A percentile compares a stretch with the other conserved stretches of the same genome.
Conservation (phyloP, 2,797 vertebrate genomes). For the Fratercula arctica region DNA sequence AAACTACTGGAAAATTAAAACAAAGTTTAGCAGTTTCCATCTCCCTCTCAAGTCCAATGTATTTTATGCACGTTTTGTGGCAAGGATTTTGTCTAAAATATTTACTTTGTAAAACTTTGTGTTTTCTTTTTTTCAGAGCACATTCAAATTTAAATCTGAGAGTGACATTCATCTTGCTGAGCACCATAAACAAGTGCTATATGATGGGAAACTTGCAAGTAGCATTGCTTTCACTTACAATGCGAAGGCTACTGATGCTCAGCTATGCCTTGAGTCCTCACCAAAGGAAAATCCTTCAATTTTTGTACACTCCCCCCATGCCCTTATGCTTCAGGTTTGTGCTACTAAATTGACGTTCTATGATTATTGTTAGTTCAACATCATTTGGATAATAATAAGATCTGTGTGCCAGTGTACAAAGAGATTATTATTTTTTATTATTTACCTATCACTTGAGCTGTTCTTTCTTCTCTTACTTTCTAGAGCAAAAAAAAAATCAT, state of each 20-base stretch:
- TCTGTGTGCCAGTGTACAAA: background rate
- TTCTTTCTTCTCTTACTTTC: background rate
- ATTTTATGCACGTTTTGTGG: background rate
- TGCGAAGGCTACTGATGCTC: constrained; percentile 94
- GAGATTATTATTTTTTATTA: background rate
- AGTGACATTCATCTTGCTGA: constrained; percentile 97
- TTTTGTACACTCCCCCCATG: constrained; percentile 96
- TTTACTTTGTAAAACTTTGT: background rate
- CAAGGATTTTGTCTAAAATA: background rate
- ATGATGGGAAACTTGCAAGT: constrained; percentile 93
- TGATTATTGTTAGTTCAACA: background rate
- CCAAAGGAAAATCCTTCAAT: constrained; percentile 96
- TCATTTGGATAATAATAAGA: background rate
- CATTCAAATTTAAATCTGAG: constrained; percentile 97
- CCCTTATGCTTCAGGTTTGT: constrained; percentile 94
- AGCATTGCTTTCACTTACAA: constrained; percentile 97
- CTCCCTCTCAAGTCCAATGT: background rate
- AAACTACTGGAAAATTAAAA: background rate
- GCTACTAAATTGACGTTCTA: background rate
- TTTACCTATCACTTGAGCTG: background rate
- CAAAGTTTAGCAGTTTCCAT: background rate
- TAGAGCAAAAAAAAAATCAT: background rate
- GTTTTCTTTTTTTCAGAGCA: constrained; percentile 82
- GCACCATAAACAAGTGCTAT: constrained; percentile 95
- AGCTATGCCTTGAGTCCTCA: constrained; percentile 95